Evolutionary conservation across 2,888 invertebrate genomes (phyloP), one percentile per base, ranked within the genome.

Genomic region (Choreutis nemorana): DNA sequence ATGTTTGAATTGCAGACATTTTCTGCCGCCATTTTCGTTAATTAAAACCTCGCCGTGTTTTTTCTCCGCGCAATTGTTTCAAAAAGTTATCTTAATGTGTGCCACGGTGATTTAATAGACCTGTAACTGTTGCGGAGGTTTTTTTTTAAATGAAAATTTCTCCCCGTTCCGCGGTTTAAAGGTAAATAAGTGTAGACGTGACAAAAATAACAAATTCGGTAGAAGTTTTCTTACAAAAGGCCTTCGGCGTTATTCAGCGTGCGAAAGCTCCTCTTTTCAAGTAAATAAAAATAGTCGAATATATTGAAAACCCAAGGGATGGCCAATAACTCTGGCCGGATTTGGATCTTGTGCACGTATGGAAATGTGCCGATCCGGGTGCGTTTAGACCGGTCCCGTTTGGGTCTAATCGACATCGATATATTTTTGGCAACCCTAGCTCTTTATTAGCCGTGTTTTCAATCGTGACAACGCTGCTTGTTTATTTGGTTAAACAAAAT

Each of bases 241-340:
- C 46, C 47, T 44, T 40, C 49, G 43, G 42, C 21, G 26, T 22
- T 44, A 55, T 51, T 50, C 53, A 51, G 50, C 51, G 54, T 44
- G 50, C 46, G 53, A 53, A 61, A 59, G 58, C 57, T 55, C 58
- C 54, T 54, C 55, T 31, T 29, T 36, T 34, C 20, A 50, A 55
- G 58, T 65, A 64, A 67, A 68, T 67, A 66, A 70, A 72, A 66
- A 66, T 72, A 67, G 58, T 58, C 52, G 64, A 64, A 67, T 68
- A 71, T 71, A 67, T 65, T 59, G 62, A 58, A 58, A 50, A 52
- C 73, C 55, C 70, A 39, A 48, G 71, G 70, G 75, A 71, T 54
- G 61, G 63, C 65, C 73, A 68, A 72, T 71, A 72, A 63, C 62
- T 70, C 60, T 42, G 48, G 46, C 51, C 47, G 63, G 66, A 65